Evolutionary conservation across 2,113 vertebrate species (phyloP).

Genomic region (Eptesicus fuscus): DNA sequence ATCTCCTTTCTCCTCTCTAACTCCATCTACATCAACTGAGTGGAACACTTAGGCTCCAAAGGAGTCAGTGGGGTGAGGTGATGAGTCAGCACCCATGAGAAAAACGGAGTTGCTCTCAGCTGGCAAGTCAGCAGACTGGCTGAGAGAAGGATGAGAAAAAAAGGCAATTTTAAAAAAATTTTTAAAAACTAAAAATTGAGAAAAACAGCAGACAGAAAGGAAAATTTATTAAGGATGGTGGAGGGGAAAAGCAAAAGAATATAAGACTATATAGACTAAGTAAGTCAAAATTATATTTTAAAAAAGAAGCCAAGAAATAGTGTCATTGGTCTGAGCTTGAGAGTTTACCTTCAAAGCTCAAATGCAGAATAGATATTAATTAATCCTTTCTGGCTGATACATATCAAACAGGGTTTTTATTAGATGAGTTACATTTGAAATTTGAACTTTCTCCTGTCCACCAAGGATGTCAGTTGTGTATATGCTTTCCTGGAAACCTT

Average conservation of each 20-base stretch:
- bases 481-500: background rate
- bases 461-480: background rate
- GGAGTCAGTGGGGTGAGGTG: background rate
- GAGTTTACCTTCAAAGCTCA: slow-evolving; percentile 1
- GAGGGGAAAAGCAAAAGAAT: background rate
- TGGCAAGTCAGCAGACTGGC: background rate
- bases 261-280: background rate
- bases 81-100: slow-evolving; percentile 59
- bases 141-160: slow-evolving; percentile 31
- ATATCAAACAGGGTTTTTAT: background rate
- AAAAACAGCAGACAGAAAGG: background rate
- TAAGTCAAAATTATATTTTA: background rate
- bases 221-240: background rate
- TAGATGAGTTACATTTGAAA: background rate
- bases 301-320: background rate
- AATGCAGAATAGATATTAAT: background rate
- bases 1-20: background rate
- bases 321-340: background rate
- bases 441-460: background rate
- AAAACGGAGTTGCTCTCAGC: background rate
- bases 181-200: background rate
- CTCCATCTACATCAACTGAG: background rate
- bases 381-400: background rate
- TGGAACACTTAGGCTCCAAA: background rate
- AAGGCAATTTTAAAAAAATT: background rate